These are phyloP conservation scores for Papilio dardanus DNA, from an alignment of 1,140 invertebrate genomes.

Conservation along the genomic window DNA sequence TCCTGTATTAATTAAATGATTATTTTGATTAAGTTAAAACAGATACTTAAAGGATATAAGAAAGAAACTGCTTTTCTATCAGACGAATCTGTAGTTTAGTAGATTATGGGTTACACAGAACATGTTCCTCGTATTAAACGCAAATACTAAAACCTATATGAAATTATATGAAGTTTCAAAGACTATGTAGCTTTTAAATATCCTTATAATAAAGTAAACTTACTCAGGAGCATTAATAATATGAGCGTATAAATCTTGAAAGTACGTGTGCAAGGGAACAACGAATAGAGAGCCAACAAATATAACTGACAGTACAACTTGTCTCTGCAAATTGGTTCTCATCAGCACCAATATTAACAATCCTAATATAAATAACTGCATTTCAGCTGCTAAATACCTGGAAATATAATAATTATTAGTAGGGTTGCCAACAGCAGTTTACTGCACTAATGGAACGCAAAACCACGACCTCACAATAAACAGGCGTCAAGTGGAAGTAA, in stretches of 20 bases:
- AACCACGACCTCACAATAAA: neutral
- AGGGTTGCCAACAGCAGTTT: neutral
- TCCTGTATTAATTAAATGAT: too few species aligned
- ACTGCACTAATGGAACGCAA: neutral
- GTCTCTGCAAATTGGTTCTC: neutral
- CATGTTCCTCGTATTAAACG: too few species aligned
- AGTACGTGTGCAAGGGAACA: slow-evolving; percentile 33
- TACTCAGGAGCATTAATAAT: slow-evolving; percentile 47
- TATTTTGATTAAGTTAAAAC: too few species aligned
- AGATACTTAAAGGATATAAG: too few species aligned
- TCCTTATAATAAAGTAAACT: too few species aligned
- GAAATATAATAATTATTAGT: slow-evolving; percentile 39
- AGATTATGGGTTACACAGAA: too few species aligned
- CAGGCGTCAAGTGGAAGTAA: neutral
- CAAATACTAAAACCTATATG: too few species aligned
- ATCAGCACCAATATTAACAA: slow-evolving; percentile 38
- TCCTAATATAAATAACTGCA: slow-evolving; percentile 46
- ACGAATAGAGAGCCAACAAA: slow-evolving; percentile 8
- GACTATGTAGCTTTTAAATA: too few species aligned
- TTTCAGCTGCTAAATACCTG: slow-evolving; percentile 48
- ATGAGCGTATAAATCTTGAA: slow-evolving; percentile 32
- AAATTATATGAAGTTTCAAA: too few species aligned
- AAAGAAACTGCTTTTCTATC: too few species aligned
- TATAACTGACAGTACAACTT: neutral
- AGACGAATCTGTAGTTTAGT: too few species aligned